Evolutionary conservation across 53 echinoderm and acorn worm genomes (phyloP).

Genomic region (Holothuria scabra): DNA sequence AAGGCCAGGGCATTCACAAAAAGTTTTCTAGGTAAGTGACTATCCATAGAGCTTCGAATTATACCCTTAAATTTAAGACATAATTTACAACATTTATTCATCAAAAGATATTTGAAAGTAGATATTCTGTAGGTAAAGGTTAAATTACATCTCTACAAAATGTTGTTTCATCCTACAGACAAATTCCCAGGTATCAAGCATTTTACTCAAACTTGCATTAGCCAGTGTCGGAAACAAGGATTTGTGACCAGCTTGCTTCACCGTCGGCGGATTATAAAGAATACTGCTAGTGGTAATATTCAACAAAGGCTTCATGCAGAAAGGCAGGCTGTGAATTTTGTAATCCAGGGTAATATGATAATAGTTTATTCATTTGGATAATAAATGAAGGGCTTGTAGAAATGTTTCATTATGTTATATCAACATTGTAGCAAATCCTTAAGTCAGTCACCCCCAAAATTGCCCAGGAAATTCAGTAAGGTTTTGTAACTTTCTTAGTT

Average conservation of each 20-base stretch:
- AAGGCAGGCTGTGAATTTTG: constrained; percentile 96
- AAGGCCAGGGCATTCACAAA: constrained; percentile 83
- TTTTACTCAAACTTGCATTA: constrained; percentile 74
- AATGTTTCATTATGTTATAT: too few relatives aligned
- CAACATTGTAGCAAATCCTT: too few relatives aligned
- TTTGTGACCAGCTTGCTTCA: constrained; percentile 71
- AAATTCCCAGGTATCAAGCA: constrained; percentile 79
- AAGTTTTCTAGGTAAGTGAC: constrained; percentile 84
- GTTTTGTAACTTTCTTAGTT: too few relatives aligned
- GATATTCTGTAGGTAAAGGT: too few relatives aligned
- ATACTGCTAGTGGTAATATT: constrained; percentile 76
- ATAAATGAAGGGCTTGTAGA: too few relatives aligned
- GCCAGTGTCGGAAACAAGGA: constrained; percentile 76
- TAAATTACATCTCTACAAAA: too few relatives aligned
- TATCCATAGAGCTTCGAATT: too few relatives aligned
- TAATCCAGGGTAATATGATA: constrained; percentile 73
- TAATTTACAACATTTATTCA: too few relatives aligned
- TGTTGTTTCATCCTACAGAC: constrained; percentile 44
- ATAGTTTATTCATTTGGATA: background rate
- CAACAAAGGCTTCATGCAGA: constrained; percentile 85
- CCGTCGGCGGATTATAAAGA: constrained; percentile 73
- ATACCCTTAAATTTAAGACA: too few relatives aligned
- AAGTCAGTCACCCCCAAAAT: too few relatives aligned
- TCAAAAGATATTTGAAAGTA: too few relatives aligned
- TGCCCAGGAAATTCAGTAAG: too few relatives aligned